Conservation (phyloP, 2,888 invertebrate species). For the Agonopterix arenella region DNA sequence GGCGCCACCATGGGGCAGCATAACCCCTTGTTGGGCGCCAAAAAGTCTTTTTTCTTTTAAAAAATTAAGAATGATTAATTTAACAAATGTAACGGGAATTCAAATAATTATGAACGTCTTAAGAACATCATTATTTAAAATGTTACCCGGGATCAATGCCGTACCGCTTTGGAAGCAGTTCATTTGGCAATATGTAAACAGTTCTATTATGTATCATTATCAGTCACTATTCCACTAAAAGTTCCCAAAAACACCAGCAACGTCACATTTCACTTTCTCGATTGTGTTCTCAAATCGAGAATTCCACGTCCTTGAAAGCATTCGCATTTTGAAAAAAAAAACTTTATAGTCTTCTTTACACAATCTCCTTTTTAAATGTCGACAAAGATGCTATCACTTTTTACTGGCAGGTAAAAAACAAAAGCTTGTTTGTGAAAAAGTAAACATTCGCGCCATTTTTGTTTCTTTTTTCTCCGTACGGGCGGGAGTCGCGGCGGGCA, state of each 20-base stretch:
- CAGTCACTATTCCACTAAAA: slow-evolving; percentile 4
- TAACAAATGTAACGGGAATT: too few relatives aligned
- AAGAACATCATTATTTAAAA: not conserved
- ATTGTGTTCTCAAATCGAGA: slow-evolving; percentile 7
- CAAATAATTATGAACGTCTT: too few relatives aligned
- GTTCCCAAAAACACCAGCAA: slow-evolving; percentile 1
- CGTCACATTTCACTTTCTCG: not conserved
- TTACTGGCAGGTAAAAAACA: not conserved
- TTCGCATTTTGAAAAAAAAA: slow-evolving; percentile 8
- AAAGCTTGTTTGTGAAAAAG: not conserved
- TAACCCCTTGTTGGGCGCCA: too few relatives aligned
- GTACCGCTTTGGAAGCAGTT: slow-evolving; percentile 66
- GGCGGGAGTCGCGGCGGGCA: slow-evolving; percentile 43
- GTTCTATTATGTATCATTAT: slow-evolving; percentile 67
- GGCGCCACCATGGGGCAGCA: too few relatives aligned
- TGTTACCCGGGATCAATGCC: slow-evolving; percentile 57
- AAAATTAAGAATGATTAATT: too few relatives aligned
- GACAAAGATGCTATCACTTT: not conserved
- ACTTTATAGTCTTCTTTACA: not conserved
- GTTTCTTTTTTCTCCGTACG: slow-evolving; percentile 18
- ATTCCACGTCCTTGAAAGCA: slow-evolving; percentile 6
- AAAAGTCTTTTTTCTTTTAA: too few relatives aligned
- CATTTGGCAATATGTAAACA: slow-evolving; percentile 69
- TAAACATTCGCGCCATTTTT: slow-evolving; percentile 42
- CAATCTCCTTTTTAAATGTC: not conserved